Evolutionary conservation across 2,797 vertebrate species (phyloP).

Genomic region (Propithecus perrieri): DNA sequence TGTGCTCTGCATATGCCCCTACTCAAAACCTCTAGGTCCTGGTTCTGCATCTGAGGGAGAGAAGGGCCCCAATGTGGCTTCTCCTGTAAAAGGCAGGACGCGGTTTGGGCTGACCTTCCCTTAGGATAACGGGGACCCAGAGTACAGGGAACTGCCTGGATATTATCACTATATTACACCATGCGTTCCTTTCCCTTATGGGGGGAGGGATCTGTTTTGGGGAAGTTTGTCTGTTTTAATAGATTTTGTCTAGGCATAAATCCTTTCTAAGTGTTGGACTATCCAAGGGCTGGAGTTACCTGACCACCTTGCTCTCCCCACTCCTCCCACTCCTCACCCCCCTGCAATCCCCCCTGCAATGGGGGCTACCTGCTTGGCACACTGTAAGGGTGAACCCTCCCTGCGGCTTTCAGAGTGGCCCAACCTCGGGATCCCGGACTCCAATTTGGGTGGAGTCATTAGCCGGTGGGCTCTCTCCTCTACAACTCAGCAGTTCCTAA

Average conservation of each 20-base stretch:
- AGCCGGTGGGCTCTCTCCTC: background rate
- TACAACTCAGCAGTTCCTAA: background rate
- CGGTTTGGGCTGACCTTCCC: background rate
- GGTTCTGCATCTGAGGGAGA: background rate
- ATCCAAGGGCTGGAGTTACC: background rate
- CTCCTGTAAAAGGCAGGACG: background rate
- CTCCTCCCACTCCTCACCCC: background rate
- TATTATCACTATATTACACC: background rate
- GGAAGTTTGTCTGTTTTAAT: background rate
- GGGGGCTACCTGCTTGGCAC: too few relatives aligned
- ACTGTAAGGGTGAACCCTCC: background rate
- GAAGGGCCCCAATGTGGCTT: background rate
- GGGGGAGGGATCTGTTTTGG: background rate
- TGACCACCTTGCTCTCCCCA: background rate
- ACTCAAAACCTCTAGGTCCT: background rate
- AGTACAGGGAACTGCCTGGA: background rate
- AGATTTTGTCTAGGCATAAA: background rate
- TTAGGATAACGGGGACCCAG: background rate
- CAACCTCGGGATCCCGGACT: rapidly evolving
- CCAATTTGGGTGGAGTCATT: background rate
- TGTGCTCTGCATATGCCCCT: background rate
- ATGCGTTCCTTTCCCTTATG: background rate
- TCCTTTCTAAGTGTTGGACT: background rate
- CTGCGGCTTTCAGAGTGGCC: background rate
- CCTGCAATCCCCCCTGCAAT: too few relatives aligned